phyloP scores from a whole-genome alignment of 92 coral and sea anemone genomes.

The Umimayanthus kanabou region DNA sequence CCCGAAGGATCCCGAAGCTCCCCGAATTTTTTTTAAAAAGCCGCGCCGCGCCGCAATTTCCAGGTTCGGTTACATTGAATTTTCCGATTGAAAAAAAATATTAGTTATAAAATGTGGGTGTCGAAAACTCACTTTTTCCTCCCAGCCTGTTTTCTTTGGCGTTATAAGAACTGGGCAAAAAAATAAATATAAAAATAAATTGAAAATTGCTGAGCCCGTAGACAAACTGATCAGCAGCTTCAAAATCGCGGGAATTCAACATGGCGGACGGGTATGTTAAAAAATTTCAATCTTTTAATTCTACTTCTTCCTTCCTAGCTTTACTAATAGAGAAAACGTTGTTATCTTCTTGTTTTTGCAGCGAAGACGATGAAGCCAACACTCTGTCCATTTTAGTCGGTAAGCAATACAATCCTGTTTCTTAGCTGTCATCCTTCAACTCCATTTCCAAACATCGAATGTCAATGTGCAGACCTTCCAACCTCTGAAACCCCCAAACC shows the following conservation, averaged over 20 bases:
- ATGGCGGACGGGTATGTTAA: conserved; percentile 82
- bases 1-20: conserved; percentile 44
- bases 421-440: background rate
- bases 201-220: conserved; percentile 1
- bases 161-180: too few species aligned
- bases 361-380: conserved; percentile 62
- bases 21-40: background rate
- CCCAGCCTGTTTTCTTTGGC: too few species aligned
- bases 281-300: background rate
- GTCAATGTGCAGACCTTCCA: too few species aligned
- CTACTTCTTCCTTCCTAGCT: background rate
- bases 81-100: too few species aligned
- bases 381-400: conserved; percentile 79
- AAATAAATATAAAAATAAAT: too few species aligned
- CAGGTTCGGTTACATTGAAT: background rate
- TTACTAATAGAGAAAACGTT: background rate
- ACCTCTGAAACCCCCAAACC: too few species aligned
- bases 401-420: conserved; percentile 31
- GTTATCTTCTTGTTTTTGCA: background rate
- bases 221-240: background rate
- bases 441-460: background rate
- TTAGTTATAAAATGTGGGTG: background rate
- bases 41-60: background rate
- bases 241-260: conserved; percentile 67
- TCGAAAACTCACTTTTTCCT: background rate